Percentiles rank a stretch among this genome's conserved stretches.
Conservation (phyloP, 2,797 vertebrate species). For the Sternarchorhynchus goeldii region DNA sequence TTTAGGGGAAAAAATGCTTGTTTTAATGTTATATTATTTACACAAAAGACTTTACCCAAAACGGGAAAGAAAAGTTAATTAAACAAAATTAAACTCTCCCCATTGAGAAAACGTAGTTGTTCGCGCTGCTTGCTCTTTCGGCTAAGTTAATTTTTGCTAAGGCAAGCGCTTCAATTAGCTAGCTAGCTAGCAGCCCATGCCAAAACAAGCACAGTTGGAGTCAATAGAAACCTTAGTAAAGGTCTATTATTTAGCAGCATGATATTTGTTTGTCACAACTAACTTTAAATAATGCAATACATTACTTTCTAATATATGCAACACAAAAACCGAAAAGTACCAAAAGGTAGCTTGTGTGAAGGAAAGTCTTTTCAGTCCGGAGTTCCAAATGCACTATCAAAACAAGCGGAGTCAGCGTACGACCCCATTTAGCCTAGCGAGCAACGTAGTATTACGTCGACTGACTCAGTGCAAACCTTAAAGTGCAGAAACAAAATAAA, state of each 20-base stretch:
- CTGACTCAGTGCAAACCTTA: constrained; percentile 29
- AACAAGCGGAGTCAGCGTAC: constrained; percentile 54
- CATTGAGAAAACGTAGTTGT: constrained; percentile 29
- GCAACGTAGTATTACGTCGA: constrained; percentile 22
- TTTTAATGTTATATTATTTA: background rate
- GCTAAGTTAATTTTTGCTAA: constrained; percentile 6
- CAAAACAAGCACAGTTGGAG: constrained; percentile 45
- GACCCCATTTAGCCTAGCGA: constrained; percentile 57
- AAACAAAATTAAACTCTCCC: background rate
- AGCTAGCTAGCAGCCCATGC: constrained; percentile 38
- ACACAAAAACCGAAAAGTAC: constrained; percentile 13
- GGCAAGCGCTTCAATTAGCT: constrained; percentile 38
- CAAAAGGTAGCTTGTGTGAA: background rate
- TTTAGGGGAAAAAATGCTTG: constrained; percentile 41
- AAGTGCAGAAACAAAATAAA: constrained; percentile 43
- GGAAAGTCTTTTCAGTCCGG: constrained; percentile 48
- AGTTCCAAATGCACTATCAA: constrained; percentile 56
- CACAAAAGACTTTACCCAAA: background rate
- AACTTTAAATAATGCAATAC: constrained; percentile 15
- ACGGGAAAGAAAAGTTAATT: background rate
- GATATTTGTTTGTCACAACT: constrained; percentile 34
- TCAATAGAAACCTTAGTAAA: constrained; percentile 32
- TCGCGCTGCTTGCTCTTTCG: constrained; percentile 15
- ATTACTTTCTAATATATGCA: background rate
- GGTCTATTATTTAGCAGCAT: constrained; percentile 35